phyloP scores from a whole-genome alignment of 2,888 invertebrate genomes.

The Sphaeridia pumilis region DNA sequence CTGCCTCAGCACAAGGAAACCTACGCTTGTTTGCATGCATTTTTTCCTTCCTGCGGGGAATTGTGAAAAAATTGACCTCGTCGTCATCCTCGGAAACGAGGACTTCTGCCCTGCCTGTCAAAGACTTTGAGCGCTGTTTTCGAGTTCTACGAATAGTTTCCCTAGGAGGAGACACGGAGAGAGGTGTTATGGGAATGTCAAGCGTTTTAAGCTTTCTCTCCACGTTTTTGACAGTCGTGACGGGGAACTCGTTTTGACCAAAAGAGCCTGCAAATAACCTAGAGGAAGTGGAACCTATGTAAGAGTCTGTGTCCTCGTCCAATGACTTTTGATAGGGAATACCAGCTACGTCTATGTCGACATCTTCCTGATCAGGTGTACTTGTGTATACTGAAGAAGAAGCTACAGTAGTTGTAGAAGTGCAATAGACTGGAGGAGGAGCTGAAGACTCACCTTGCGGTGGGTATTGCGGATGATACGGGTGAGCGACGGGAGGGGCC shows the following conservation, averaged over 20 bases:
- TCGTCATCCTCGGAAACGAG: conserved; percentile 13
- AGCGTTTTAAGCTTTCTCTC: conserved; percentile 16
- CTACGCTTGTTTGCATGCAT: conserved; percentile 10
- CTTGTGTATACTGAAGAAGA: background rate
- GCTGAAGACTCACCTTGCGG: conserved; percentile 16
- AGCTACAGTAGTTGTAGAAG: conserved; percentile 5
- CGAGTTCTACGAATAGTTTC: conserved; percentile 15
- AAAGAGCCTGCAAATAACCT: conserved; percentile 10
- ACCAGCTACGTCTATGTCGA: too few relatives aligned
- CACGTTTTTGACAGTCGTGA: conserved; percentile 11
- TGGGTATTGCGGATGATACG: conserved; percentile 16
- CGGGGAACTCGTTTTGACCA: conserved; percentile 17
- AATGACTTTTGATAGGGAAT: conserved; percentile 2
- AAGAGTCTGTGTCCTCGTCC: conserved; percentile 4
- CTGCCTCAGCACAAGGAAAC: too few relatives aligned
- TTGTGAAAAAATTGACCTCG: conserved; percentile 16
- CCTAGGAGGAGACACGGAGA: background rate
- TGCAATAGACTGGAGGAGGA: background rate
- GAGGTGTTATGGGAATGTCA: background rate
- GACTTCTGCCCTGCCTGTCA: conserved; percentile 13
- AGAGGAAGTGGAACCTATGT: conserved; percentile 6
- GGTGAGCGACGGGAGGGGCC: background rate
- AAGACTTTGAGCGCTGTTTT: conserved; percentile 16
- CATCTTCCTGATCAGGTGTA: background rate
- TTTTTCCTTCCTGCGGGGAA: conserved; percentile 15